Base-by-base conservation (phyloP, 1,140 invertebrate species). In the Ceratina calcarata region DNA sequence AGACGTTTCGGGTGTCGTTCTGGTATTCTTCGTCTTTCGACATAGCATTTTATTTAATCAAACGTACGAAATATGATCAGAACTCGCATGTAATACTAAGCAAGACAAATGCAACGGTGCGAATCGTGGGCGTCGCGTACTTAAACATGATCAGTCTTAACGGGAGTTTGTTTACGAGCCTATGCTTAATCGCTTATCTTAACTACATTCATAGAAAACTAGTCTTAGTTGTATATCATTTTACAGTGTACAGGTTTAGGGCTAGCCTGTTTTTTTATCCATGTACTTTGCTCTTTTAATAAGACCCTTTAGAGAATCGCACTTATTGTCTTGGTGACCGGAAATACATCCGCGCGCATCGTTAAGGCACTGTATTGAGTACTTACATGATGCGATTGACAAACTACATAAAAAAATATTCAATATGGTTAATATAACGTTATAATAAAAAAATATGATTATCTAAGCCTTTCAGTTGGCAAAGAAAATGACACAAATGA, bases 121-220 rank as follows among this genome's bases (percentile, higher is more conserved):
- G 51, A 67, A 67, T 69, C 58, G 62, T 58, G 18, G 15, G 60
- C 27, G 3, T 74, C 61, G 58, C 60, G 22, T 16, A 55, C 37
- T 45, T 79, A n/a, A 69, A 84, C 49, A 71, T 20, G 12, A 76
- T 85, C 83, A 85, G 83, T 85, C 83, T 85, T 84, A 77, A 84
- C 49, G 49, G 68, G 45, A 72, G 78, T 73, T 62, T 78, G 72
- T 49, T 68, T 22, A 22, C 45, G 53, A 76, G 60, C 13, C 53
- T 69, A 18, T 69, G 16, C 62, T 45, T 45, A 45, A 45, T 45
- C 37, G 37, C 37, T 45, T 45, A 15, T 49, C 0, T 22, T 27
- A 37, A 55, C 3, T 6, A 70, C 53, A 22, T 37, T 12, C 55
- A 58, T 72, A 55, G 74, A 84, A 64, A 73, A 85, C 37, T 84